Evolutionary conservation across 2,113 vertebrate genomes (phyloP).

Genomic region (Gyps fulvus): DNA sequence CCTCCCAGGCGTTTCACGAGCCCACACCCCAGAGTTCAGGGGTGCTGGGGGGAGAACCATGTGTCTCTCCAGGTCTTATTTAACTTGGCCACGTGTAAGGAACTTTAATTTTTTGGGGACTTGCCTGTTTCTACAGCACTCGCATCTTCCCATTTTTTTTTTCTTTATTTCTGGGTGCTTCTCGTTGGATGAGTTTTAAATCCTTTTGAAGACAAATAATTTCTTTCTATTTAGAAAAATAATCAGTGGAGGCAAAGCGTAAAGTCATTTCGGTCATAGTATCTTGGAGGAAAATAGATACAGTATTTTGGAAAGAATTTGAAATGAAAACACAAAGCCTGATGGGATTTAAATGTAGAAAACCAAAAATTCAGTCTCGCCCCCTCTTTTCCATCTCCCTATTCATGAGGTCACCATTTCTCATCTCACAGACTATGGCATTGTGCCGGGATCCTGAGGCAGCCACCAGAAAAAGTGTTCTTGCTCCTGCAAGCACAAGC

Average conservation of each 20-base stretch:
- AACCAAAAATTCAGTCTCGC: constrained; percentile 26
- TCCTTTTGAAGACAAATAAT: constrained; percentile 33
- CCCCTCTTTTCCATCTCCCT: constrained; percentile 8
- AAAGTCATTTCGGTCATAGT: neutral
- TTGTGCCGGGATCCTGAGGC: neutral
- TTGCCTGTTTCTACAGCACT: constrained; percentile 37
- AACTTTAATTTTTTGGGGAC: constrained; percentile 61
- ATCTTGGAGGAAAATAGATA: constrained; percentile 20
- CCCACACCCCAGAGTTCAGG: constrained; percentile 17
- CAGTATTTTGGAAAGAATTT: constrained; percentile 41
- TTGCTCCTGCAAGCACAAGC: neutral
- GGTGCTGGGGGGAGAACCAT: neutral
- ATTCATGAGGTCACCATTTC: constrained; percentile 17
- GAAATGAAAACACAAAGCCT: constrained; percentile 33
- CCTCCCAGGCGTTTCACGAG: constrained; percentile 50
- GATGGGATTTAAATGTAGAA: constrained; percentile 35
- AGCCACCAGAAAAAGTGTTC: neutral
- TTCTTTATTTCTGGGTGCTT: neutral
- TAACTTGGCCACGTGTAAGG: constrained; percentile 45
- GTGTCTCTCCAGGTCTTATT: constrained; percentile 55
- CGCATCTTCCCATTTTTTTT: neutral
- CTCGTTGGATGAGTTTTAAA: constrained; percentile 39
- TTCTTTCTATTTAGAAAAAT: constrained; percentile 50
- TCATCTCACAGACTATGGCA: neutral
- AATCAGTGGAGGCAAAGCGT: neutral